phyloP scores from a whole-genome alignment of 2,797 vertebrate genomes.

The Microctenopoma lineatum region DNA sequence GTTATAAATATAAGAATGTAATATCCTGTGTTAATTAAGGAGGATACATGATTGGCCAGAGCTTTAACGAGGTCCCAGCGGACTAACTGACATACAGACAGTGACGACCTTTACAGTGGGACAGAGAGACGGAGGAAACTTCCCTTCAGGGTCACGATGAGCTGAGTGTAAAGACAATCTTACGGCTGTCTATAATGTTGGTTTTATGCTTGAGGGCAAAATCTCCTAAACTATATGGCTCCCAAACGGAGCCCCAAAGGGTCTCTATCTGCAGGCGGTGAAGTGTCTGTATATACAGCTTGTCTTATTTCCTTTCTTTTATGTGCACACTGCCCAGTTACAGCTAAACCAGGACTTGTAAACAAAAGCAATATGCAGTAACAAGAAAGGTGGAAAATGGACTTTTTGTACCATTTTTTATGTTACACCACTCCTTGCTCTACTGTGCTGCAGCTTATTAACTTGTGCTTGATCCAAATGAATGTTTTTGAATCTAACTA shows the following conservation, averaged over 20 bases:
- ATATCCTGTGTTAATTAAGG: slow-evolving; percentile 76
- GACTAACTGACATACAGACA: slow-evolving; percentile 67
- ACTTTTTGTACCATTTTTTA: slow-evolving; percentile 13
- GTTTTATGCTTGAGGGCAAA: slow-evolving; percentile 31
- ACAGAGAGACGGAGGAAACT: slow-evolving; percentile 28
- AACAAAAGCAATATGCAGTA: slow-evolving; percentile 51
- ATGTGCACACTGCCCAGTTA: slow-evolving; percentile 12
- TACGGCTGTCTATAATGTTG: slow-evolving; percentile 6
- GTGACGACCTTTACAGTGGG: slow-evolving; percentile 49
- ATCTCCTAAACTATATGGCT: slow-evolving; percentile 21
- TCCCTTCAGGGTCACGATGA: slow-evolving; percentile 14
- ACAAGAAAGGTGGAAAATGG: slow-evolving; percentile 35
- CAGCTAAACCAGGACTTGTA: slow-evolving; percentile 46
- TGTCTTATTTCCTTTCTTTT: slow-evolving; percentile 50
- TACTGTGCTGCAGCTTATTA: slow-evolving; percentile 3
- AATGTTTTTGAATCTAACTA: background rate
- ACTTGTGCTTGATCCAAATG: background rate
- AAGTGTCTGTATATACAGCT: slow-evolving; percentile 30
- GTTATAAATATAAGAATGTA: slow-evolving; percentile 73
- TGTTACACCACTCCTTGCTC: background rate
- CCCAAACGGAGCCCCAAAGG: background rate
- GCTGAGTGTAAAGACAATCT: slow-evolving; percentile 27
- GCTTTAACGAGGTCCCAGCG: slow-evolving; percentile 63
- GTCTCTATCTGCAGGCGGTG: slow-evolving; percentile 31
- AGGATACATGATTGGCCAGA: slow-evolving; percentile 62